These are phyloP conservation scores for Pristionchus entomophagus DNA, from an alignment of 2,888 invertebrate genomes.

Conservation along the genomic window DNA sequence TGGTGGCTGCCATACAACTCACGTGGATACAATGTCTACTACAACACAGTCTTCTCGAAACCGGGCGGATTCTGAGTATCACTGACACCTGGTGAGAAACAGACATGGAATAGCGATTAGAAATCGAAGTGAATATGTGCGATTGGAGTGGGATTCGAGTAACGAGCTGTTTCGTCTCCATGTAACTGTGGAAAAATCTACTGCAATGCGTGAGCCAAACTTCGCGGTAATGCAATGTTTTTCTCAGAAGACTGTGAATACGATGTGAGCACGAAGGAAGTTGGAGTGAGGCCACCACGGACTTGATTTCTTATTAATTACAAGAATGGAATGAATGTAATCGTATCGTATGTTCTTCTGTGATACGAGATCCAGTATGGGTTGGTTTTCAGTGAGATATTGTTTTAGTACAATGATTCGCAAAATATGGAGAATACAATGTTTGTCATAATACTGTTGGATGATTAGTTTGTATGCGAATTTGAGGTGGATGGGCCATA, in stretches of 20 bases:
- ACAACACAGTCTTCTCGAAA: constrained; percentile 45
- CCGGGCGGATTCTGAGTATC: constrained; percentile 36
- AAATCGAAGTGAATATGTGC: too few species aligned
- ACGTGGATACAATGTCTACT: constrained; percentile 35
- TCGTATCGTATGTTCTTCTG: neutral
- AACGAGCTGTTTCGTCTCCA: neutral
- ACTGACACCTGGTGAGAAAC: neutral
- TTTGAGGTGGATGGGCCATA: too few species aligned
- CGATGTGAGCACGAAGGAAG: constrained; percentile 25
- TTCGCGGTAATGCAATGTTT: neutral
- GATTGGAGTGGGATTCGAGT: too few species aligned
- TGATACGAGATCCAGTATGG: neutral
- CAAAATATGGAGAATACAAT: too few species aligned
- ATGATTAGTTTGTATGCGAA: too few species aligned
- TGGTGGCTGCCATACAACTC: constrained; percentile 45
- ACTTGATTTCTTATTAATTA: neutral
- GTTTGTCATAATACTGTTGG: too few species aligned
- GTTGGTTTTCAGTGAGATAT: neutral
- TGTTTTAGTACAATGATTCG: too few species aligned
- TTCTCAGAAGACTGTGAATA: constrained; percentile 31
- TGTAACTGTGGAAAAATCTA: neutral
- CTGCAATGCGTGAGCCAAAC: neutral
- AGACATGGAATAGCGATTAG: neutral
- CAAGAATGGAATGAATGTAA: neutral
- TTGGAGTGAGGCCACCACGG: constrained; percentile 35